These are phyloP conservation scores for Sphaerodactylus townsendi DNA, from an alignment of 2,113 vertebrate species.

Conservation along the genomic window DNA sequence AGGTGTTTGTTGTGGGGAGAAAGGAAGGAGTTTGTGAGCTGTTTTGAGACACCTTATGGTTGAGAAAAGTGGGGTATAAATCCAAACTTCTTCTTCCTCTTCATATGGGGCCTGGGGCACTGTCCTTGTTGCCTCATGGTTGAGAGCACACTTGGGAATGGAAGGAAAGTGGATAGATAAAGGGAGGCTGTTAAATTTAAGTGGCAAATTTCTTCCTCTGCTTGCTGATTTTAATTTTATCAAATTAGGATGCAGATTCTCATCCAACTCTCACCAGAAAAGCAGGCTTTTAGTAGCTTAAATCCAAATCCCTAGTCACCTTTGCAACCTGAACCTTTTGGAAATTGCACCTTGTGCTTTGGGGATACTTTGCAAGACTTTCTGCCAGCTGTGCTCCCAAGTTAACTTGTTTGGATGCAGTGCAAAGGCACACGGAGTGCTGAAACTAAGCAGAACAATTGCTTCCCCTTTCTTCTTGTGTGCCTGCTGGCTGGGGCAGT, in stretches of 20 bases:
- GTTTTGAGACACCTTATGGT: too few species aligned
- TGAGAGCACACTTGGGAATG: background rate
- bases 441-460: conserved; percentile 71
- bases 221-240: conserved; percentile 21
- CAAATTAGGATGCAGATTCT: conserved; percentile 39
- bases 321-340: conserved; percentile 40
- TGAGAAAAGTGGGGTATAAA: too few species aligned
- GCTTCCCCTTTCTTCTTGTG: conserved; percentile 59
- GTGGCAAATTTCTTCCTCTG: conserved; percentile 46
- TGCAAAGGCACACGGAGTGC: conserved; percentile 59
- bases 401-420: conserved; percentile 79
- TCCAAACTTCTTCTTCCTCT: too few species aligned
- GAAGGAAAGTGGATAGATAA: conserved; percentile 32
- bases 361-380: conserved; percentile 55
- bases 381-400: conserved; percentile 69
- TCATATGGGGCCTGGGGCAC: too few species aligned
- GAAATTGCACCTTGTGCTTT: conserved; percentile 62
- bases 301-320: conserved; percentile 53
- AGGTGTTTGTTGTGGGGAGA: too few species aligned
- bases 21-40: too few species aligned
- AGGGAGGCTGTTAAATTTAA: conserved; percentile 37
- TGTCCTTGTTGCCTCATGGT: too few species aligned
- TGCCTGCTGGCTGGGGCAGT: conserved; percentile 64
- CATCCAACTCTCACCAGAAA: conserved; percentile 31
- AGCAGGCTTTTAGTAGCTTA: conserved; percentile 45